phyloP scores from a whole-genome alignment of 2,888 invertebrate genomes.

The Brenthis daphne region DNA sequence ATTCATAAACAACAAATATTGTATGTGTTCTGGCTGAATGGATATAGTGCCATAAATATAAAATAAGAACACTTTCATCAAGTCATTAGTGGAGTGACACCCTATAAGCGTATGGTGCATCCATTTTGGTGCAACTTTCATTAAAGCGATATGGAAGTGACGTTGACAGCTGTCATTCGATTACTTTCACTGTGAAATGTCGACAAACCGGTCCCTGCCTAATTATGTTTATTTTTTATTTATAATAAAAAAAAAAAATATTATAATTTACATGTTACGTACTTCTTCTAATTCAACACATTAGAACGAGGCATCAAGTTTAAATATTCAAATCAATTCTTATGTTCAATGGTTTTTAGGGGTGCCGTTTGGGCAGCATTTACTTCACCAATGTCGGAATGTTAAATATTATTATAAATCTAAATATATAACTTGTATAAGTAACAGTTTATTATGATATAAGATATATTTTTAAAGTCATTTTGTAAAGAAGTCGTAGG shows the following conservation, averaged over 20 bases:
- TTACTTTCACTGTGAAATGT: slow-evolving; percentile 41
- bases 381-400: no score
- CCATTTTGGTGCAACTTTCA: slow-evolving; percentile 46
- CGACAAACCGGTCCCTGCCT: slow-evolving; percentile 8
- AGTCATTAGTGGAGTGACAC: slow-evolving; percentile 19
- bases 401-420: no score
- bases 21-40: no score
- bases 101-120: slow-evolving; percentile 42
- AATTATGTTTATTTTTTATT: slow-evolving; percentile 8
- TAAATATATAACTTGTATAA: no score
- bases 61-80: slow-evolving; percentile 15
- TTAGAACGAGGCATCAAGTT: no score
- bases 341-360: no score
- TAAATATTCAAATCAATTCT: no score
- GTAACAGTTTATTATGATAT: no score
- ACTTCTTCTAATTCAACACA: not conserved
- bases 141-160: slow-evolving; percentile 36
- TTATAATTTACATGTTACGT: not conserved
- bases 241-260: not conserved
- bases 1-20: no score
- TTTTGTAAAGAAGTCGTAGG: no score
- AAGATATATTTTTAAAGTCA: no score
- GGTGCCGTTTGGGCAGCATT: no score
- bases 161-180: slow-evolving; percentile 43
- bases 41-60: not conserved